Evolutionary conservation across 2,797 vertebrate species (phyloP).

Genomic region (Muraenolepis orangiensis): DNA sequence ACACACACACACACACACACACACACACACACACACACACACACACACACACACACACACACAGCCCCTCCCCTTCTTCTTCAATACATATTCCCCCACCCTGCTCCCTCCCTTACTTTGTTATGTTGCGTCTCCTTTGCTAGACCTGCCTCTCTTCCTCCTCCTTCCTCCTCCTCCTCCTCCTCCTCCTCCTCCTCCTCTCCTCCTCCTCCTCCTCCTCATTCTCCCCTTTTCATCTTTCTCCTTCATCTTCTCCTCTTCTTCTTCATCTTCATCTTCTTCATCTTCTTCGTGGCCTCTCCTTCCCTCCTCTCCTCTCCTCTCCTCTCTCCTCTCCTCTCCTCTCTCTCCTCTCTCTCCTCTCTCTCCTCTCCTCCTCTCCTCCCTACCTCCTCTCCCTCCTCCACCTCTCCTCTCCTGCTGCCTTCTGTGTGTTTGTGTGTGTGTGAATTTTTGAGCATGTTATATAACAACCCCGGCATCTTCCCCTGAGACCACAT

Average conservation of each 20-base stretch:
- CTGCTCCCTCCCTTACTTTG: not conserved
- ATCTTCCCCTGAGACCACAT: slow-evolving; percentile 70
- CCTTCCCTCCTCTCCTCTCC: slow-evolving; percentile 20
- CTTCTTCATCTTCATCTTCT: slow-evolving; percentile 19
- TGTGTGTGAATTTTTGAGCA: slow-evolving; percentile 77
- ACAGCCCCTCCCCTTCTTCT: too few relatives aligned
- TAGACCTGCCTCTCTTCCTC: too few relatives aligned
- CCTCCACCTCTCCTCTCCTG: too few relatives aligned
- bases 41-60: too few relatives aligned
- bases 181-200: too few relatives aligned
- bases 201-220: not conserved
- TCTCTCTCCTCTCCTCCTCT: slow-evolving; percentile 18
- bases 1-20: not conserved
- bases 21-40: not conserved
- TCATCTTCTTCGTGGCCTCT: slow-evolving; percentile 8
- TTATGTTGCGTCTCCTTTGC: slow-evolving; percentile 32
- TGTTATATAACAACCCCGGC: slow-evolving; percentile 73
- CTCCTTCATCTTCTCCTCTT: slow-evolving; percentile 8
- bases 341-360: slow-evolving; percentile 29
- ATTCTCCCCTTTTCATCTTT: slow-evolving; percentile 31
- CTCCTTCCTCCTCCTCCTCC: too few relatives aligned
- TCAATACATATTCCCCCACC: slow-evolving; percentile 10
- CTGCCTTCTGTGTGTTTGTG: slow-evolving; percentile 11
- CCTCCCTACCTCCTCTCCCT: too few relatives aligned
- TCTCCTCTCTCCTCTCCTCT: too few relatives aligned